A percentile compares a stretch with the other conserved stretches of the same genome.
phyloP scores from a whole-genome alignment of 2,113 vertebrate species.

The Hemiscyllium ocellatum region DNA sequence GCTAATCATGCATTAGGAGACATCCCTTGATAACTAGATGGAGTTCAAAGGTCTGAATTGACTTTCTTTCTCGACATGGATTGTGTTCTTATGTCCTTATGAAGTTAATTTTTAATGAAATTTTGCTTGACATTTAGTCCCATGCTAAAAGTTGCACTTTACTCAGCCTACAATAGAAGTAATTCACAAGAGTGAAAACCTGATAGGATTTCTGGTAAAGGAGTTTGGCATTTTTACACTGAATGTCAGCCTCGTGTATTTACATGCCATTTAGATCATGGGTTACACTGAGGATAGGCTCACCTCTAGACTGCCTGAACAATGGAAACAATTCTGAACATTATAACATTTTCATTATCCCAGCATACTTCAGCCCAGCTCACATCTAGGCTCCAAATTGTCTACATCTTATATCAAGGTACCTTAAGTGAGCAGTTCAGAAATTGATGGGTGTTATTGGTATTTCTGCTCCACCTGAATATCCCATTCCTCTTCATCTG shows the following conservation, averaged over 20 bases:
- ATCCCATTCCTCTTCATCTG: not conserved
- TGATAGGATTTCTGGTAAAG: not conserved
- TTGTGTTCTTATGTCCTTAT: not conserved
- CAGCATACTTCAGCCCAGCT: not conserved
- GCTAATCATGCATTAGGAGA: not conserved
- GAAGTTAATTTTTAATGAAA: slow-evolving; percentile 24
- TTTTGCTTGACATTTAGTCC: not conserved
- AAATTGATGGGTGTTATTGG: not conserved
- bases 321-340: not conserved
- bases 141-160: not conserved
- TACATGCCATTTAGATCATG: not conserved
- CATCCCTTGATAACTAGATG: not conserved
- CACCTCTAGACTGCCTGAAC: not conserved
- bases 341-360: not conserved
- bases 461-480: not conserved
- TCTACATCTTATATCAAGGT: not conserved
- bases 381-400: not conserved
- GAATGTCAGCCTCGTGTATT: not conserved
- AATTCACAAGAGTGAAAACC: not conserved
- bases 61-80: not conserved
- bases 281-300: not conserved
- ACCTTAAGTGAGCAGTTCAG: not conserved
- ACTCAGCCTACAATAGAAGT: not conserved
- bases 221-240: not conserved
- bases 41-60: not conserved